Base-by-base conservation (phyloP, 2,797 vertebrate genomes). In the Echiichthys vipera region DNA sequence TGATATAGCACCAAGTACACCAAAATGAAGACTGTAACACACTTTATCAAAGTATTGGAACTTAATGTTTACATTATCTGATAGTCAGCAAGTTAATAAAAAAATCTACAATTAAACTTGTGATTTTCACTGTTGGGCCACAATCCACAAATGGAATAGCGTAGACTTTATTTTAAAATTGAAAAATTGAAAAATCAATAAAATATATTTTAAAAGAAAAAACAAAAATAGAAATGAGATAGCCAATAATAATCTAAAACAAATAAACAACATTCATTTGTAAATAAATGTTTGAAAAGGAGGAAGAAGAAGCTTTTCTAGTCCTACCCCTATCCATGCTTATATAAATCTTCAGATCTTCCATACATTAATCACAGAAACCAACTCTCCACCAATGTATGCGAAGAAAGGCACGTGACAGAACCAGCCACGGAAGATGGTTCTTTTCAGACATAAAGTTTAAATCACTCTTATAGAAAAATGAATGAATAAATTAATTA, bases 371-470 rank as follows among this genome's bases (percentile, higher is more conserved):
- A n/a, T n/a, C n/a, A n/a, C n/a, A n/a, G n/a, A n/a, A n/a, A n/a
- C n/a, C n/a, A n/a, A n/a, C n/a, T n/a, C n/a, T n/a, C n/a, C n/a
- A n/a, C n/a, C n/a, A n/a, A n/a, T n/a, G n/a, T n/a, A n/a, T n/a
- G n/a, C n/a, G n/a, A n/a, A n/a, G n/a, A n/a, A 46, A 59, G 22
- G 64, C 12, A n/a, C 37, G 6, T 27, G 45, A 59, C 45, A 50
- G 14, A 58, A 34, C 40, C 7, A 25, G 8, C 20, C 5, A 12
- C 25, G 46, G n/a, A 40, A 18, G 1, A n/a, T 8, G 18, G 14
- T 47, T 67, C 0, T 3, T 36, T 47, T 46, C 18, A 7, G 20
- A 54, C 22, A 43, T 8, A 18, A 32, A 2, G 12, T 53, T 30
- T 69, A 7, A 10, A 61, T 47, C 25, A 50, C 22, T 17, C 32